A percentile compares a stretch with the other conserved stretches of the same genome.
phyloP scores from a whole-genome alignment of 1,140 invertebrate species.

The Yoshiicerus persimilis region DNA sequence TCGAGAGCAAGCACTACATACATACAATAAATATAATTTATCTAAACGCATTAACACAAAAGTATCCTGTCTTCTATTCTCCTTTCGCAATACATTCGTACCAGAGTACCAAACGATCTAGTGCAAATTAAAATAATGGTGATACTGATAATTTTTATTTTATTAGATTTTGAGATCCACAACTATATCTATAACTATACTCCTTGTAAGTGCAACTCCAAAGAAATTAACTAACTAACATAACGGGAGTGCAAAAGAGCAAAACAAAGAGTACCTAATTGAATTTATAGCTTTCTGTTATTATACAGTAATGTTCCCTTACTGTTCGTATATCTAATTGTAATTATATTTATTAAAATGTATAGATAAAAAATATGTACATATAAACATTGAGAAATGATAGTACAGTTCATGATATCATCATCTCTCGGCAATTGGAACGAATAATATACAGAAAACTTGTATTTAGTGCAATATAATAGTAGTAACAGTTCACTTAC shows the following conservation, averaged over 20 bases:
- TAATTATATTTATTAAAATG: too few species aligned
- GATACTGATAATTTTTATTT: not conserved
- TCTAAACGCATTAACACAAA: not conserved
- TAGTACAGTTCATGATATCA: not conserved
- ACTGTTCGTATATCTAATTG: not conserved
- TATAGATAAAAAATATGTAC: not conserved
- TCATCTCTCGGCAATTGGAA: not conserved
- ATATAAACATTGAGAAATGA: not conserved
- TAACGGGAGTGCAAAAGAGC: not conserved
- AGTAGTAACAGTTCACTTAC: not conserved
- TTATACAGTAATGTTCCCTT: not conserved
- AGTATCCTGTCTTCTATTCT: too few species aligned
- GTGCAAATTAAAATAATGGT: not conserved
- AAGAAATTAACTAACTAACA: not conserved
- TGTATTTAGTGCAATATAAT: not conserved
- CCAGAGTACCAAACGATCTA: not conserved
- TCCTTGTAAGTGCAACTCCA: not conserved
- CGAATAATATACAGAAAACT: not conserved
- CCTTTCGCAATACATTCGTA: too few species aligned
- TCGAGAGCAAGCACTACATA: not conserved
- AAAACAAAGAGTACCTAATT: not conserved
- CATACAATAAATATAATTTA: not conserved
- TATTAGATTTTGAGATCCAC: not conserved
- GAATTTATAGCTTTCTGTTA: not conserved
- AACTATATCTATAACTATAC: not conserved